Conservation (phyloP, 2,797 vertebrate genomes). For the Natrix natrix region DNA sequence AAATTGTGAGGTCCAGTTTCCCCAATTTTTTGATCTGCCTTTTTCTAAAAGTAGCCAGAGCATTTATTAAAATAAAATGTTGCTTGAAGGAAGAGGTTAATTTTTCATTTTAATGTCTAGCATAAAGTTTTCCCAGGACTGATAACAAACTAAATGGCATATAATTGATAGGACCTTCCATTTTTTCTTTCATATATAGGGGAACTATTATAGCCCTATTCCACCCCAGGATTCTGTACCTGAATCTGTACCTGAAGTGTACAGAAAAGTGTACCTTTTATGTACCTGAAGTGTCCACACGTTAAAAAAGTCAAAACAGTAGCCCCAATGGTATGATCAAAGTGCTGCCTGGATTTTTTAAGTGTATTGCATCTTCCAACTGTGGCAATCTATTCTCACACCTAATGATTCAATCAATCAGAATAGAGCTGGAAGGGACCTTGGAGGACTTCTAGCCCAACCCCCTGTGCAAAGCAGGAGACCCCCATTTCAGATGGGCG, state of each 20-base stretch:
- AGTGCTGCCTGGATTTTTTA: neutral
- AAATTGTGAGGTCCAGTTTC: neutral
- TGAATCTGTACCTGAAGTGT: no score
- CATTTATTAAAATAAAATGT: neutral
- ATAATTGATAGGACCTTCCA: neutral
- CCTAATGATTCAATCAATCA: neutral
- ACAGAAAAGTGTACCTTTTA: neutral
- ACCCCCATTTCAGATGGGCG: no score
- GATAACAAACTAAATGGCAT: neutral
- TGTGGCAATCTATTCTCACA: neutral
- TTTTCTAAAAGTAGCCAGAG: neutral
- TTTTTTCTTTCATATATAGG: neutral
- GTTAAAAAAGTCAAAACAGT: neutral
- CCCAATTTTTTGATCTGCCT: neutral
- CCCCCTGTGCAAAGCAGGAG: no score
- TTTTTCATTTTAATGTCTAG: neutral
- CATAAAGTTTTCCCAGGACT: neutral
- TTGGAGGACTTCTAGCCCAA: no score
- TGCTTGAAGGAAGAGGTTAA: neutral
- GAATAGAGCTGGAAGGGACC: no score
- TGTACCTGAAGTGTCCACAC: neutral
- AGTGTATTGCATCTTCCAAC: neutral
- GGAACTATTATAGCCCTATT: neutral
- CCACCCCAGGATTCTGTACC: neutral
- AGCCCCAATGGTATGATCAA: neutral